Evolutionary conservation across 2,113 vertebrate species (phyloP).

Genomic region (Labrus mixtus): DNA sequence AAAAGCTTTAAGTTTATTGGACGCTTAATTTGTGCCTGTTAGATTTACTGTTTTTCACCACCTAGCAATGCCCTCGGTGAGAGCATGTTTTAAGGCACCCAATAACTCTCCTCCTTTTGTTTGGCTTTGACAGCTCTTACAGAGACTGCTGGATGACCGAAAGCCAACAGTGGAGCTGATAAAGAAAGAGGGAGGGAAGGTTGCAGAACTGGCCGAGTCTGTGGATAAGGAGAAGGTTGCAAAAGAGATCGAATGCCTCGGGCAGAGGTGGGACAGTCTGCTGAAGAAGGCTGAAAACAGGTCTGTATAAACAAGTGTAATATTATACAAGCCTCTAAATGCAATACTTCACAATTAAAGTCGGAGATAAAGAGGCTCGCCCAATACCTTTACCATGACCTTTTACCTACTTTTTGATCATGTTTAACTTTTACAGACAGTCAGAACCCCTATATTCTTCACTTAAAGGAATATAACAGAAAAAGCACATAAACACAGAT

Average conservation of each 20-base stretch:
- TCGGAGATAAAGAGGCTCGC: too few species aligned
- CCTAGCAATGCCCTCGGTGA: constrained; percentile 1
- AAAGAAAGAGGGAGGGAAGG: constrained; percentile 94
- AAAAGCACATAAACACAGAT: not conserved
- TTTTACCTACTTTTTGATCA: too few species aligned
- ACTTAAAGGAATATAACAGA: not conserved
- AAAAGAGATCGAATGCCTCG: constrained; percentile 90
- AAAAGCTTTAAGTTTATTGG: constrained; percentile 58
- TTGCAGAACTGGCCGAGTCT: constrained; percentile 90
- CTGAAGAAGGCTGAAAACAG: constrained; percentile 94
- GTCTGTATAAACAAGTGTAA: constrained; percentile 75
- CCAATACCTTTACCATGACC: too few species aligned
- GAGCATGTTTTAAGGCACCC: constrained; percentile 43
- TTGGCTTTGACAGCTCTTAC: constrained; percentile 88
- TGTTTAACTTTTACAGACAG: not conserved
- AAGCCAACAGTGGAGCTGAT: constrained; percentile 94
- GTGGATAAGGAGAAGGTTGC: constrained; percentile 92
- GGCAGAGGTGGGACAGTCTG: constrained; percentile 92
- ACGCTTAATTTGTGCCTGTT: constrained; percentile 43
- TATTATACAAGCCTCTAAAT: not conserved
- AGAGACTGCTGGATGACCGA: constrained; percentile 94
- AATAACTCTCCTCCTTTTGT: constrained; percentile 67
- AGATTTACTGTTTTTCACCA: constrained; percentile 64
- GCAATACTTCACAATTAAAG: not conserved
- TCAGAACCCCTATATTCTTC: not conserved